Base-by-base conservation (phyloP, 1,140 invertebrate genomes). In the Drosophila ohnishii region DNA sequence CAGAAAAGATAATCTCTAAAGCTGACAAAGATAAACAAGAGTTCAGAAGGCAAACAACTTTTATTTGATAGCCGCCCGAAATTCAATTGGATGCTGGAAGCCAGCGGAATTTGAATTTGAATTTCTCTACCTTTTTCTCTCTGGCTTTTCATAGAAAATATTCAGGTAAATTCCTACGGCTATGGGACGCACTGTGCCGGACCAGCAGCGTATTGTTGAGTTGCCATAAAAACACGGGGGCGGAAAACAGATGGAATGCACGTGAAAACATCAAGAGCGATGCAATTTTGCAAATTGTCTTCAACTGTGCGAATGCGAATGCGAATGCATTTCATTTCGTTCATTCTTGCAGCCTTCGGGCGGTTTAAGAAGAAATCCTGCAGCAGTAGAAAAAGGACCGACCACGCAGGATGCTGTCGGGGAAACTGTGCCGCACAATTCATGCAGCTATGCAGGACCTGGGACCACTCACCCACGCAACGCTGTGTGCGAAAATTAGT, bases 241-340 rank as follows among this genome's bases (percentile, higher is more conserved):
- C 40, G 35, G 16, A 57, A 28, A 60, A 25, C 78, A 78, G 74
- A 70, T 86, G 75, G 75, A 87, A 77, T 83, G 79, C 83, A 87
- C 83, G 79, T 87, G 84, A 75, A 83, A 70, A 70, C 84, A 82
- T 83, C 83, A 86, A 76, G 69, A 72, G 83, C 83, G 80, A 79
- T 87, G 83, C 83, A 87, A 86, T 86, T 86, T 87, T 67, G 60
- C 72, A 86, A 86, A 86, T 86, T 86, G 83, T 87, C 83, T 86
- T 83, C 83, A 83, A 87, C 80, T 86, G 75, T 73, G 65, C 78
- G 83, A 86, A 47, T 47, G 44, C 77, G 82, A 86, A 44, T 44
- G 42, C 44, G 44, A 47, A 86, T 82, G 75, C 82, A 87, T 86
- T 86, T 82, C 82, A 87, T 87, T 86, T 80, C 58, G 50, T 59